Evolutionary conservation across 2,888 invertebrate genomes (phyloP), one percentile per base, ranked within the genome.

Genomic region (Eurytoma adleriae): DNA sequence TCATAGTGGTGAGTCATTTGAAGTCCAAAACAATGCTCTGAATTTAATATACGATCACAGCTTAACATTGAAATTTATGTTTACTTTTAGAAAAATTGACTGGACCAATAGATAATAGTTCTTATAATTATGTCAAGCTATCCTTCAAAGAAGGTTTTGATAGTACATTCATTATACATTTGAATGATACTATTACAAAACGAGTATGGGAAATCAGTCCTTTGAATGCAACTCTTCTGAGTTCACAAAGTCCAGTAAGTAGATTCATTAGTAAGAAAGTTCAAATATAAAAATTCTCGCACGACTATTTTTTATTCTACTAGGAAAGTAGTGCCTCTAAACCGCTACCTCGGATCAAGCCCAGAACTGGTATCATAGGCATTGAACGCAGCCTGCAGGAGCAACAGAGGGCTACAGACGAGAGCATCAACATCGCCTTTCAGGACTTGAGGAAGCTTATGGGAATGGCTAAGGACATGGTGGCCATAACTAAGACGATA

Each of bases 391-490:
- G 96, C 86, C 93, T 99, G 82, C 96, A 97, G 87, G 96, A 97
- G 88, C 96, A 96, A 88, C 96, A 98, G 69, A 95, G 96, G 90
- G 96, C 96, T 61, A 97, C 98, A 0, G 97, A 98, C 91, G 95
- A 96, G 87, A 97, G 96, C 88, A 99, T 99, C 85, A 95, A 94
- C 18, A 93, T 95, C 84, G 99, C 99, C 1, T 99, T 99, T 91
- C 96, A 99, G 91, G 99, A 99, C 91, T 93, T 99, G 75, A 96
- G 93, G 87, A 96, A 97, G 86, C 92, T 99, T 3, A 99, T 99
- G 96, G 94, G 94, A 76, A 97, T 97, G 94, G 99, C 99, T 0
- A 97, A 98, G 90, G 98, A 99, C 85, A 99, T 99, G 99, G 99
- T 99, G 62, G 91, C 92, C 0, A 92, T 99, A 84, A 97, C 99